Conservation (phyloP, 1,140 invertebrate species). For the Lordiphosa stackelbergi region DNA sequence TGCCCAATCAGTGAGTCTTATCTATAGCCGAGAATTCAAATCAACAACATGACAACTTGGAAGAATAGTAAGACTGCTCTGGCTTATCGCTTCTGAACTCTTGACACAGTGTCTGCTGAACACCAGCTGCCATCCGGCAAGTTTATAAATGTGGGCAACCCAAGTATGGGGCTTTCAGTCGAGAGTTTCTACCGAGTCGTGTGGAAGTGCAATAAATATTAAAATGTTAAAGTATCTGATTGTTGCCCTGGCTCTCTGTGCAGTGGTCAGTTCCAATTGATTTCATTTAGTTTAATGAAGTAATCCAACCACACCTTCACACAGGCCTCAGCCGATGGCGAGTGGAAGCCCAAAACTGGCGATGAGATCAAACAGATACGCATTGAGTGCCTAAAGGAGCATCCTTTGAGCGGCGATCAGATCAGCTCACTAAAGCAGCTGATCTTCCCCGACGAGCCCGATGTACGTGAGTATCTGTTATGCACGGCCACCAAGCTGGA, state of each 20-base stretch:
- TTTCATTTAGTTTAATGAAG: constrained; percentile 1
- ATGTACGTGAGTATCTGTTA: constrained; percentile 62
- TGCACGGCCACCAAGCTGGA: constrained; percentile 63
- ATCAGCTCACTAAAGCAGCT: constrained; percentile 56
- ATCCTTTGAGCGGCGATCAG: constrained; percentile 46
- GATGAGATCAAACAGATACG: constrained; percentile 62
- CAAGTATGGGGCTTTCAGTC: constrained; percentile 28
- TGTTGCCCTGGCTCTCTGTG: constrained; percentile 50
- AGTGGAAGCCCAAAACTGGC: constrained; percentile 54
- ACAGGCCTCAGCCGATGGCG: constrained; percentile 53
- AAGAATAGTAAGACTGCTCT: not conserved
- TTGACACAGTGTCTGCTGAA: constrained; percentile 40
- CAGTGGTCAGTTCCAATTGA: constrained; percentile 52
- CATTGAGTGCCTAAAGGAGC: constrained; percentile 50
- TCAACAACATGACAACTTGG: constrained; percentile 2
- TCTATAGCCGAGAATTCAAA: constrained; percentile 15
- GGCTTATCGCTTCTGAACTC: constrained; percentile 54
- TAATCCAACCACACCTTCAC: not conserved
- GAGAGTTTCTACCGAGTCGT: constrained; percentile 15
- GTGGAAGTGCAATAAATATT: constrained; percentile 20
- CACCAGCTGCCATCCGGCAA: constrained; percentile 8
- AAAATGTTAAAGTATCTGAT: constrained; percentile 61
- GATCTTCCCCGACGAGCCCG: constrained; percentile 56
- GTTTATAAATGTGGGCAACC: constrained; percentile 44
- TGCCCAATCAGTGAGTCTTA: constrained; percentile 9